These are phyloP conservation scores for Anisognathus igniventris DNA, from an alignment of 2,797 vertebrate genomes.

Conservation along the genomic window DNA sequence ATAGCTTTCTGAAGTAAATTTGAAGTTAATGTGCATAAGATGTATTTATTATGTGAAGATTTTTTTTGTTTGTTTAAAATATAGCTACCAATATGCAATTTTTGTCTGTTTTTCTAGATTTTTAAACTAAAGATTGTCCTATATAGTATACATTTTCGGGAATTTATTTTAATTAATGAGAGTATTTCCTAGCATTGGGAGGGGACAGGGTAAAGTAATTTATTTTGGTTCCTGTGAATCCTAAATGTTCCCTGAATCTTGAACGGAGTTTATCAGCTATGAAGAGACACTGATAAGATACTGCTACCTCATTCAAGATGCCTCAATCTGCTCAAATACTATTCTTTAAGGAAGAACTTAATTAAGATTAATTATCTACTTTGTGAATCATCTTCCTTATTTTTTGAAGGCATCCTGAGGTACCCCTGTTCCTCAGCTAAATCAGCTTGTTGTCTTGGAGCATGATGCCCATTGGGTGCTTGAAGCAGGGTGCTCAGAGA, in stretches of 20 bases:
- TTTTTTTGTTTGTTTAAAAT: slow-evolving; percentile 86
- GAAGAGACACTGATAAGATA: background rate
- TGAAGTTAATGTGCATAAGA: slow-evolving; percentile 87
- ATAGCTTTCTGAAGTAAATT: slow-evolving; percentile 89
- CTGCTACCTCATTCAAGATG: background rate
- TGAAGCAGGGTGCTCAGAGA: background rate
- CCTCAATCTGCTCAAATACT: background rate
- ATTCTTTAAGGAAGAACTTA: background rate
- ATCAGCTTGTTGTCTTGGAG: background rate
- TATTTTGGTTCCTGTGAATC: background rate
- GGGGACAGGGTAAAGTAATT: background rate
- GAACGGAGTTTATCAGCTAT: background rate
- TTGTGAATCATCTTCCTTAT: background rate
- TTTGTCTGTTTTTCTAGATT: slow-evolving; percentile 71
- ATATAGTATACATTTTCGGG: background rate
- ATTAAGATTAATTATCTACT: background rate
- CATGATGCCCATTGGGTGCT: background rate
- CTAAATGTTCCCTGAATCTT: background rate
- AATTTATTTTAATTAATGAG: background rate
- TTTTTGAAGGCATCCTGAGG: background rate
- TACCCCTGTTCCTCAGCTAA: background rate
- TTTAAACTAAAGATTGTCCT: background rate
- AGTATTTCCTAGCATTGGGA: background rate
- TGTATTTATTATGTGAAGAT: slow-evolving; percentile 98
- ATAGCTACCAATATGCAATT: slow-evolving; percentile 81